A percentile compares a stretch with the other conserved stretches of the same genome.
Evolutionary conservation across 2,888 invertebrate genomes (phyloP).

Genomic region (Yponomeuta evonymella): DNA sequence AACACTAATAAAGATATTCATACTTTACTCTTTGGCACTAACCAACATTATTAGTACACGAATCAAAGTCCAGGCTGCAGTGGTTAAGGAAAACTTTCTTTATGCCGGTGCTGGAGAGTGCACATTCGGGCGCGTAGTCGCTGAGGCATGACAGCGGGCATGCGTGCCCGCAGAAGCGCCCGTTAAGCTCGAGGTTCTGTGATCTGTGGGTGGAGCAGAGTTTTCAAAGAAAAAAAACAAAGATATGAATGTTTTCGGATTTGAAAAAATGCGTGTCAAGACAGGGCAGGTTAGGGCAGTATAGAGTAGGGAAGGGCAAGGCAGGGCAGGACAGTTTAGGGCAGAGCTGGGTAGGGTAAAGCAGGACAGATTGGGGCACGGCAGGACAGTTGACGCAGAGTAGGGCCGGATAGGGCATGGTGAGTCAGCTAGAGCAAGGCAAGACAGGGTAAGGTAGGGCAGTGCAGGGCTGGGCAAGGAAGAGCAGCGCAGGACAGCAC

Average conservation of each 20-base stretch:
- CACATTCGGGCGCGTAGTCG: constrained; percentile 55
- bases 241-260: background rate
- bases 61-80: constrained; percentile 53
- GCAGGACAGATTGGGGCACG: too few relatives aligned
- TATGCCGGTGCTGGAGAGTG: constrained; percentile 35
- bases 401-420: too few relatives aligned
- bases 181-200: constrained; percentile 33
- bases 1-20: too few relatives aligned
- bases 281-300: background rate
- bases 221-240: constrained; percentile 6
- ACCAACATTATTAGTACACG: constrained; percentile 46
- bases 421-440: too few relatives aligned
- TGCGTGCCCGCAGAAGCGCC: constrained; percentile 42
- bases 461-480: too few relatives aligned
- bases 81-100: constrained; percentile 53
- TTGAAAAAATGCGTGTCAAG: background rate
- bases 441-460: too few relatives aligned
- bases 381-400: too few relatives aligned
- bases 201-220: constrained; percentile 33
- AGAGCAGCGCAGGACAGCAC: too few relatives aligned
- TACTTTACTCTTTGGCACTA: constrained; percentile 18
- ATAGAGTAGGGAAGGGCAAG: background rate
- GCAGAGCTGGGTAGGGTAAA: background rate
- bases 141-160: constrained; percentile 54
- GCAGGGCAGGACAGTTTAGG: background rate